A percentile compares a stretch with the other conserved stretches of the same genome.
Evolutionary conservation across 2,113 vertebrate species (phyloP).

Genomic region (Antechinus stuartii): DNA sequence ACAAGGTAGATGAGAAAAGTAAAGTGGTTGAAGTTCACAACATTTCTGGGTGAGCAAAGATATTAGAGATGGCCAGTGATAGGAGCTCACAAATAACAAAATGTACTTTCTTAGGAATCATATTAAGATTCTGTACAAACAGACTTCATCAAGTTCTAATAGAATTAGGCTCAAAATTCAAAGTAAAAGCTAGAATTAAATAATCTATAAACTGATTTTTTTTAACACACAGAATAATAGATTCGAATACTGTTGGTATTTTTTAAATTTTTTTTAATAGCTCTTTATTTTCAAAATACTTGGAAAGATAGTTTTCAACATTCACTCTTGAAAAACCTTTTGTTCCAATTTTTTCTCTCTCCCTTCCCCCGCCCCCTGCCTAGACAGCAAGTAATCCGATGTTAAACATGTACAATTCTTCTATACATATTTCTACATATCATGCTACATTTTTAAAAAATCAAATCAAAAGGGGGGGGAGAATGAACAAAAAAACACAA

Average conservation of each 20-base stretch:
- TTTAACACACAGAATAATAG: not conserved
- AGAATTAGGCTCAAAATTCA: not conserved
- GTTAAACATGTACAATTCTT: no score
- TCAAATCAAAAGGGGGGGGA: no score
- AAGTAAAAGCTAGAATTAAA: not conserved
- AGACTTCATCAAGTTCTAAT: not conserved
- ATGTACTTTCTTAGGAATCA: not conserved
- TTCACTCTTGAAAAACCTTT: no score
- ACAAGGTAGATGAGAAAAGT: not conserved
- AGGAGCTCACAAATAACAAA: not conserved
- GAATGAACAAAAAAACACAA: no score
- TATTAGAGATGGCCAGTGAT: not conserved
- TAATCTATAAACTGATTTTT: not conserved
- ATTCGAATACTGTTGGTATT: not conserved
- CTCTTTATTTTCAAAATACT: no score
- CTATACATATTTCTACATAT: no score
- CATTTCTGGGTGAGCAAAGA: not conserved
- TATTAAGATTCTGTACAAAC: not conserved
- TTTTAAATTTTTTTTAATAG: not conserved
- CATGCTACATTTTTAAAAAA: no score
- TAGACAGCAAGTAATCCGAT: no score
- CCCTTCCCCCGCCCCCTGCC: no score
- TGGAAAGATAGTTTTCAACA: no score
- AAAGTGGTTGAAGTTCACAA: not conserved
- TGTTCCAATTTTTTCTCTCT: no score